Base-by-base conservation (phyloP, 64 coral and sea anemone species). In the Porites australiensis region DNA sequence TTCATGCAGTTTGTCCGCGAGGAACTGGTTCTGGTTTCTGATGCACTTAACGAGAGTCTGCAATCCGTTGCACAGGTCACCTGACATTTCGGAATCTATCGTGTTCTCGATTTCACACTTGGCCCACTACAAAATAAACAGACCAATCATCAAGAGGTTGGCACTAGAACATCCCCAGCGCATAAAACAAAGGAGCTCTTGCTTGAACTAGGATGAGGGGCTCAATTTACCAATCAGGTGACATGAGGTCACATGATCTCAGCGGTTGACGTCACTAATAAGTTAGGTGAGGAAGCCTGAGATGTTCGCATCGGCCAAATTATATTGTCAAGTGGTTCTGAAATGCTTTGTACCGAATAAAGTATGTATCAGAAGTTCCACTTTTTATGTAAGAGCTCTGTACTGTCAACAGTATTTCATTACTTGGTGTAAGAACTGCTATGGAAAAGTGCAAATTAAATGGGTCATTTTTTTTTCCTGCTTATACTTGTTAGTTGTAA, bases 61-160 rank as follows among this genome's bases (percentile, higher is more conserved):
- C 51, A 96, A 54, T 55, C 90, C 95, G 19, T 89, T 50, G 21
- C 92, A 77, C 51, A 96, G 83, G 70, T 88, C 87, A 59, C 95
- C 95, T 68, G 81, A 91, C 95, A 96, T 96, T 87, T 96, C 95
- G 54, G 90, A 93, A 70, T 77, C 27, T 9, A 96, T 96, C 2
- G 95, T 88, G 21, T 96, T 90, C 55, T 96, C 95, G 10, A 96
- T 89, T 22, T 93, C 95, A 89, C 95, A 89, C 59, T 96, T 93
- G 8, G 90, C 95, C 86, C 91, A 81, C 95, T 96, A 14, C 54
- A 77, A 86, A 8, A 15, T 54, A 14, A 76, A 8, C 12, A 48
- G 21, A 2, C 19, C 20, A 93, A 69, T 1, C 27, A 37, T 37
- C 27, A 37, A 37, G 27, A 37, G 27, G 27, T 37, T 37, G 27